Percentiles rank a stretch among this genome's conserved stretches.
phyloP scores from a whole-genome alignment of 2,113 vertebrate genomes.

The Hyperopisus bebe region DNA sequence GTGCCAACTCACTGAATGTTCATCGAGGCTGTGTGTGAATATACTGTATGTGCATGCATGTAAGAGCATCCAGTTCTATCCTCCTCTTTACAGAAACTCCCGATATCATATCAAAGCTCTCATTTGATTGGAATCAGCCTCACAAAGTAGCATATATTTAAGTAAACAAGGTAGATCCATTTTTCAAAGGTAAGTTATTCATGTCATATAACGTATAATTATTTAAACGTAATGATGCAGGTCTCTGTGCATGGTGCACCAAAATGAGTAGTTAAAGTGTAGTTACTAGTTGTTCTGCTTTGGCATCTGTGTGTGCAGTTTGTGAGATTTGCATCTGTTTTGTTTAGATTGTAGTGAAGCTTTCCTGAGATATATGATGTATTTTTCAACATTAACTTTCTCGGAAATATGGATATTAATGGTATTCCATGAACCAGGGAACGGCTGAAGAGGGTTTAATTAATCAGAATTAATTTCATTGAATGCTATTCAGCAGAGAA shows the following conservation, averaged over 20 bases:
- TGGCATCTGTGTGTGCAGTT: background rate
- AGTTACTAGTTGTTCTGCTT: background rate
- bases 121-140: slow-evolving; percentile 8
- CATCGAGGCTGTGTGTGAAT: slow-evolving; percentile 11
- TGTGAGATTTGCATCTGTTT: background rate
- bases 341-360: background rate
- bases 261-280: background rate
- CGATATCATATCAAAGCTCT: slow-evolving; percentile 12
- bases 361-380: background rate
- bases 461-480: background rate
- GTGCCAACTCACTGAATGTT: slow-evolving; percentile 19
- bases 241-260: background rate
- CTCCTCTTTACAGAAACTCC: slow-evolving; percentile 7
- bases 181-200: slow-evolving; percentile 1
- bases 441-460: background rate
- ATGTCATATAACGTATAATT: slow-evolving; percentile 1
- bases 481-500: background rate
- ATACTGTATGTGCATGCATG: slow-evolving; percentile 24
- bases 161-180: slow-evolving; percentile 4
- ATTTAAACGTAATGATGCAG: background rate
- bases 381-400: background rate
- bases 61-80: background rate
- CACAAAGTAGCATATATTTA: slow-evolving; percentile 3
- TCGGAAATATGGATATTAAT: background rate
- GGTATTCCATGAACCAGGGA: background rate